Evolutionary conservation across 2,113 vertebrate species (phyloP), one percentile per base, ranked within the genome.

Genomic region (Syngnathus scovelli): DNA sequence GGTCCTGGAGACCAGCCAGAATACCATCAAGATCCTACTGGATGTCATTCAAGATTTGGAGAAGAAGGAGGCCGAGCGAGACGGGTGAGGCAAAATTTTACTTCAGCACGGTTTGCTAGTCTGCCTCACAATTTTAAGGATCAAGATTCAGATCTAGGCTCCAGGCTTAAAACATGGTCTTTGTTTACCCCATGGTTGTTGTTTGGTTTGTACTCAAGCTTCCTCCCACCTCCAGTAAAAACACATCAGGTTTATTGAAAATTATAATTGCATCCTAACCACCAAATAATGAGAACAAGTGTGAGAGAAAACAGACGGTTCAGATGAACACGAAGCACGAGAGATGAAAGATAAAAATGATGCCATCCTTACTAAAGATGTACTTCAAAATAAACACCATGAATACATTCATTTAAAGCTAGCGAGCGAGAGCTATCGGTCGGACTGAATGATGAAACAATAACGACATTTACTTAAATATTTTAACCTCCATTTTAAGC

Each of bases 1-100:
- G 39, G 92, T 94, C 70, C 88, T 95, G 89, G 92, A 94, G 85
- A 93, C 93, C 71, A 95, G 93, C 90, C 93, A 94, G 84, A 92
- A 94, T 75, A 94, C 93, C 80, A 95, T 95, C 80, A 92, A 93
- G 63, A 89, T 95, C 77, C 90, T 95, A 77, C 90, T 95, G 87
- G 93, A 93, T 3, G 93, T 95, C 79, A 95, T 95, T 87, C 93
- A 95, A 90, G 93, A 95, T 86, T 88, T 95, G 83, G 93, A 95
- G 87, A 94, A 92, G 89, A 94, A 93, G 85, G 93, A 94, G 78
- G 93, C 93, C 0, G 92, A 93, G 78, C 76, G 92, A 80, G 93
- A 94, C 0, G 93, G 93, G 93, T 94, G 88, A 94, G 93, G 63
- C 51, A 66, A 64, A 72, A 77, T 71, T 73, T 72, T 37, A 13